Conservation (phyloP, 2,797 vertebrate species). For the Oreonectes daqikongensis region DNA sequence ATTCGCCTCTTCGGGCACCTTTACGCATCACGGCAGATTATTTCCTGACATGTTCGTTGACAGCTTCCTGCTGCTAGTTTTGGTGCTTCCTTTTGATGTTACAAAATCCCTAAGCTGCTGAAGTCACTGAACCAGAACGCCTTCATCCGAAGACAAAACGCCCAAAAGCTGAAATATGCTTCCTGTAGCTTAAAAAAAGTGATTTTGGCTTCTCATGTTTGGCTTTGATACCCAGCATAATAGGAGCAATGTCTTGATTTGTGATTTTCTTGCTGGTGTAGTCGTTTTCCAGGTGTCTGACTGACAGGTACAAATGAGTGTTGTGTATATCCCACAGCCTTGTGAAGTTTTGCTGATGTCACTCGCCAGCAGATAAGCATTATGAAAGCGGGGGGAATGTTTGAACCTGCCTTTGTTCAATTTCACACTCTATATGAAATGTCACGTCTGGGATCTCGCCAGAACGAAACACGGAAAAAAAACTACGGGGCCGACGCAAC, state of each 20-base stretch:
- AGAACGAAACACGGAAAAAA: constrained; percentile 20
- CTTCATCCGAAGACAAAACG: constrained; percentile 34
- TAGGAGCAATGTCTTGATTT: constrained; percentile 57
- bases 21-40: constrained; percentile 63
- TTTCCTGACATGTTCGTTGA: constrained; percentile 62
- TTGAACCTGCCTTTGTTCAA: constrained; percentile 58
- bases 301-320: constrained; percentile 76
- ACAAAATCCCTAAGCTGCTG: constrained; percentile 65
- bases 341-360: constrained; percentile 59
- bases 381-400: constrained; percentile 42
- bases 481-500: constrained; percentile 9
- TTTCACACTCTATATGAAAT: constrained; percentile 65
- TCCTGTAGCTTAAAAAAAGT: constrained; percentile 37
- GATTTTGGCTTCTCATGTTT: constrained; percentile 44
- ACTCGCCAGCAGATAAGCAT: constrained; percentile 51
- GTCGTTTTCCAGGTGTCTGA: constrained; percentile 60
- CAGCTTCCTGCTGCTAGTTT: constrained; percentile 59
- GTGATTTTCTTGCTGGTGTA: constrained; percentile 31
- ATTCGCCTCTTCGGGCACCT: constrained; percentile 60
- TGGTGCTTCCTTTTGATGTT: constrained; percentile 69
- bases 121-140: constrained; percentile 53
- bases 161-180: constrained; percentile 22
- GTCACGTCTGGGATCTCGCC: constrained; percentile 60
- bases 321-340: constrained; percentile 66
- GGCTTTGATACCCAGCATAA: constrained; percentile 66